phyloP scores from a whole-genome alignment of 2,797 vertebrate species.

The Hipposideros larvatus region DNA sequence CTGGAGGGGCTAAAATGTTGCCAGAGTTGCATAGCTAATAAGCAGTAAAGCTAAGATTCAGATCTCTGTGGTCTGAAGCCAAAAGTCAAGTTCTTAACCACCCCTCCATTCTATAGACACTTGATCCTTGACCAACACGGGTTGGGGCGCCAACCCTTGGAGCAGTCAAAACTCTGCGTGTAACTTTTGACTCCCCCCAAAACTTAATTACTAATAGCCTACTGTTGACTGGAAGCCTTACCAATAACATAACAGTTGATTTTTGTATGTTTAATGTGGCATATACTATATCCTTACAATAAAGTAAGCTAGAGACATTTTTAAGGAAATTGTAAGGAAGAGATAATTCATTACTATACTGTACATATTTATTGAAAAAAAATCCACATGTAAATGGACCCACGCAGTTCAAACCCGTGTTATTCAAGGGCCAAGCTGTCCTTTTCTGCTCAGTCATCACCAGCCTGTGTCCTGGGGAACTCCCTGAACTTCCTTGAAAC shows the following conservation, averaged over 20 bases:
- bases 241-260: neutral
- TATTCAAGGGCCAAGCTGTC: neutral
- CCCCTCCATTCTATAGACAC: rapidly evolving
- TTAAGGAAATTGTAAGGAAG: neutral
- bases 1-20: neutral
- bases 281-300: neutral
- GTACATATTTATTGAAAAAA: neutral
- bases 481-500: neutral
- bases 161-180: neutral
- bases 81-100: neutral
- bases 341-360: neutral
- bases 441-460: neutral
- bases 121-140: neutral
- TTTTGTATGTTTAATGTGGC: neutral
- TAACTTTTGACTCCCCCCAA: neutral
- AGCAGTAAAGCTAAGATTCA: neutral
- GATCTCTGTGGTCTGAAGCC: neutral
- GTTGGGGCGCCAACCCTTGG: neutral
- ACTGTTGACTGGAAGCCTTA: neutral
- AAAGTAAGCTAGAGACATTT: neutral
- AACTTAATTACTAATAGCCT: neutral
- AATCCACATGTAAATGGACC: too few species aligned
- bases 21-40: neutral
- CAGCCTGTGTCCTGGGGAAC: neutral
- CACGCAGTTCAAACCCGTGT: neutral